A percentile compares a stretch with the other conserved stretches of the same genome.
Evolutionary conservation across 2,888 invertebrate species (phyloP).

Genomic region (Priapulus caudatus): DNA sequence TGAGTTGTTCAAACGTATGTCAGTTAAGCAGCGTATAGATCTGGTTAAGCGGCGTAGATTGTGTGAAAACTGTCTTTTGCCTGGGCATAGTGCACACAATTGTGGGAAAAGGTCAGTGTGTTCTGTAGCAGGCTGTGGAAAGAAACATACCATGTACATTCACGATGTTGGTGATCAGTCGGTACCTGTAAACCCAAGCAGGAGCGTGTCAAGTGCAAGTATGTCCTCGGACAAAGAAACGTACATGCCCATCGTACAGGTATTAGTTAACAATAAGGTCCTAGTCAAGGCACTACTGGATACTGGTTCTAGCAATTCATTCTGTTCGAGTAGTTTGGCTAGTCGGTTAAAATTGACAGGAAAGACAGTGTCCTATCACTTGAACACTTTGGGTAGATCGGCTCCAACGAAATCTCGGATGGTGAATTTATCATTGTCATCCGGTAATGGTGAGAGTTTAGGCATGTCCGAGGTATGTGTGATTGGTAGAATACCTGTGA

Average conservation of each 20-base stretch:
- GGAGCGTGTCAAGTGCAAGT: neutral
- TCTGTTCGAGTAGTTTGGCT: neutral
- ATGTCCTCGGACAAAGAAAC: neutral
- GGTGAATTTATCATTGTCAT: neutral
- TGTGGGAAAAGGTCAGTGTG: neutral
- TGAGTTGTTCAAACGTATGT: neutral
- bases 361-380: neutral
- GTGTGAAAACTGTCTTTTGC: neutral
- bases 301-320: neutral
- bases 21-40: neutral
- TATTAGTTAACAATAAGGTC: neutral
- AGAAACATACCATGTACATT: slow-evolving; percentile 3
- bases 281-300: neutral
- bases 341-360: neutral
- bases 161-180: neutral
- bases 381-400: neutral
- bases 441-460: neutral
- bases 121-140: neutral
- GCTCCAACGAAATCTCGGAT: neutral
- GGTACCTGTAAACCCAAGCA: neutral
- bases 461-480: neutral
- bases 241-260: neutral
- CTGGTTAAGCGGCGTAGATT: neutral
- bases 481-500: neutral
- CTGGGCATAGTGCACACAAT: neutral